Base-by-base conservation (phyloP, 2,113 vertebrate genomes). In the Thamnaconus septentrionalis region DNA sequence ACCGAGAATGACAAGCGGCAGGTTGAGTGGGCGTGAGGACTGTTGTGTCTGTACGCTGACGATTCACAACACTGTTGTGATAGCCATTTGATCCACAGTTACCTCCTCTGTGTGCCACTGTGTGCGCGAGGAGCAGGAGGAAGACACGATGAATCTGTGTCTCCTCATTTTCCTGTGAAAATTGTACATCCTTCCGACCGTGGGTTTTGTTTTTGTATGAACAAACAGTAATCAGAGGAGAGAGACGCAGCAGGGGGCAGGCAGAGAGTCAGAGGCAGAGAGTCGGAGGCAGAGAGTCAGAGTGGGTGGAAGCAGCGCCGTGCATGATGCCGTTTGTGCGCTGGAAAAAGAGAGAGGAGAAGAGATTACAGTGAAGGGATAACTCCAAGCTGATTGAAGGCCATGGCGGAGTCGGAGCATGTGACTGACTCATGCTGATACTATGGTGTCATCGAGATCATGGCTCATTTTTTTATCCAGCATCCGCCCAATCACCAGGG, bases 151-250 rank as follows among this genome's bases (percentile, higher is more conserved):
- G 57, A 69, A 76, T 75, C 53, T 59, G n/a, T 53, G 12, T 65
- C 53, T 66, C 52, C 58, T 69, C 59, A 68, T 74, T 80, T 66
- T 65, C 56, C 56, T 71, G 61, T 64, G 60, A 56, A 70, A 70
- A 69, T 56, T 62, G 56, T 51, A 63, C 70, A 66, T 69, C 60
- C 65, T 31, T 70, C 56, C 70, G 67, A 73, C 71, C 39, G 59
- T 71, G 75, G 75, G 65, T 71, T 81, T 75, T 69, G 65, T 73
- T 78, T 81, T 82, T 72, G 56, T 80, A 78, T 53, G 81, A 81
- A 84, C 81, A 79, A 82, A 79, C 77, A 71, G 79, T 71, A 87
- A 84, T 84, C 85, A 85, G 81, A 73, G 77, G 72, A 75, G 78
- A 78, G 71, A 62, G 63, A 75, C 78, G 71, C 85, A 76, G 73